Base-by-base conservation (phyloP, 1,140 invertebrate genomes). In the Pseudomyrmex flavicornis region DNA sequence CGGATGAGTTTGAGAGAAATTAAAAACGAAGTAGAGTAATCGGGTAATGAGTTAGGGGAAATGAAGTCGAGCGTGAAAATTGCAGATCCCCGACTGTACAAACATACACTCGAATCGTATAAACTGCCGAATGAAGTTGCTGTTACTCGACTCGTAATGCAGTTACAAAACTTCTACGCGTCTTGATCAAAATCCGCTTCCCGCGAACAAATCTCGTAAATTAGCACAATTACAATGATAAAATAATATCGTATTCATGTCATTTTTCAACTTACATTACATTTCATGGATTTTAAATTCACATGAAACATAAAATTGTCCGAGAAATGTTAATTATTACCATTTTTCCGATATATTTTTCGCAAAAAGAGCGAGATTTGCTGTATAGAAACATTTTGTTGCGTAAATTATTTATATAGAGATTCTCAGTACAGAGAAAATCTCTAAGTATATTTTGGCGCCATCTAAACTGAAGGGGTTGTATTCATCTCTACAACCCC, bases 401-500 rank as follows among this genome's bases (percentile, higher is more conserved):
- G 12, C 17, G 35, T 9, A 17, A 8, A 52, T 35, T 10, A n/a
- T 12, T 48, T 48, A 12, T 48, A 12, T 13, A 48, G 22, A 8
- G 52, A 26, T 52, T 9, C 20, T 12, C 12, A 5, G 4, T 35
- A n/a, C 9, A 35, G 13, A 62, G 73, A 54, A 58, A 77, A 59
- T 9, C 13, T 2, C 35, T 50, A 52, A 62, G 3, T 46, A 65
- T 72, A 82, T 59, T 26, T 65, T 85, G 85, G 85, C 88, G 88
- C 87, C 88, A 89, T 83, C 88, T 89, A 5, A 74, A 70, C 59
- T 44, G 44, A 20, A 3, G 17, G 22, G 13, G 58, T 8, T 72
- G 88, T 75, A 89, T 85, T 89, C 88, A 85, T 82, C 58, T 66
- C 70, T 12, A 63, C 82, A 15, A 69, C 68, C 59, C 69, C 72